A percentile compares a stretch with the other conserved stretches of the same genome.
These are phyloP conservation scores for Pentamera pediparva DNA, from an alignment of 53 echinoderm and acorn worm species.

Conservation along the genomic window DNA sequence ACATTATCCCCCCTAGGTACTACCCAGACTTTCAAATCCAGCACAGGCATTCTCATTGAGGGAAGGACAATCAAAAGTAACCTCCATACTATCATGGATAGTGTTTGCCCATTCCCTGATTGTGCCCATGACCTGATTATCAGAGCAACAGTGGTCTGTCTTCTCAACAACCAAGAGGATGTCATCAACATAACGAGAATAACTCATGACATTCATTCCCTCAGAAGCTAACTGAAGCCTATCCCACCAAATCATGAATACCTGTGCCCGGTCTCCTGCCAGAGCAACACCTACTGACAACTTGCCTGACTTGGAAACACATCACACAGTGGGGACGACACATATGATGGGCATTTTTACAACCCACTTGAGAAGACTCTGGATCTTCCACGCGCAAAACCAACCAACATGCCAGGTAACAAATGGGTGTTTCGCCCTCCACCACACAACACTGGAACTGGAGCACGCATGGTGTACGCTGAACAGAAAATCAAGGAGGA, in stretches of 20 bases:
- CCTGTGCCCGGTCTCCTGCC: too few species aligned
- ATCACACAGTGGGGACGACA: too few species aligned
- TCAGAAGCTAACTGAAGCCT: too few species aligned
- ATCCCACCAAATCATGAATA: too few species aligned
- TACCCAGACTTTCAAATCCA: neutral
- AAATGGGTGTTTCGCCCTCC: conserved; percentile 5
- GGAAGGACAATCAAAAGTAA: neutral
- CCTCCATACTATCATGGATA: neutral
- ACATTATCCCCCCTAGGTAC: neutral
- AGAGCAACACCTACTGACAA: too few species aligned
- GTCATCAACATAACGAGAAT: conserved; percentile 2
- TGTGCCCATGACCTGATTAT: neutral
- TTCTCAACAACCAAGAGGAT: neutral
- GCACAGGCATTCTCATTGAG: neutral
- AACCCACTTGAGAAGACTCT: neutral
- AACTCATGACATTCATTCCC: too few species aligned
- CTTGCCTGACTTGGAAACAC: too few species aligned
- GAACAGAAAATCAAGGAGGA: conserved; percentile 13
- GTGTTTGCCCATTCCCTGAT: neutral
- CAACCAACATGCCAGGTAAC: conserved; percentile 6
- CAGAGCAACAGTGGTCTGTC: neutral
- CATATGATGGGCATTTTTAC: neutral
- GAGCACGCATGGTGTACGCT: conserved; percentile 5
- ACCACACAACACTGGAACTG: neutral
- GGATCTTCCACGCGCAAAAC: neutral